phyloP scores from a whole-genome alignment of 2,113 vertebrate species.

The Psophia crepitans region DNA sequence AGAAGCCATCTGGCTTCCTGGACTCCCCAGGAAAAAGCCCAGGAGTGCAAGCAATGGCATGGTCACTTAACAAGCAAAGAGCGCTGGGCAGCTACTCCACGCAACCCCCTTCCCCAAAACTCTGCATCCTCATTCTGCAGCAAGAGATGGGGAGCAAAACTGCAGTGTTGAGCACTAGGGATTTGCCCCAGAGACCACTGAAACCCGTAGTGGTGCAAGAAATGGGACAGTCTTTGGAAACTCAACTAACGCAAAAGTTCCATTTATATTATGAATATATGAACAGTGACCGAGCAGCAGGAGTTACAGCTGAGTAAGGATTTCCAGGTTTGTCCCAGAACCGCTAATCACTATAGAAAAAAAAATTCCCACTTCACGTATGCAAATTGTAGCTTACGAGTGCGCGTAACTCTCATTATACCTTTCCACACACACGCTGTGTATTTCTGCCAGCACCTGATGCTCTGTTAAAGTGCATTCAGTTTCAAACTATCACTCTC shows the following conservation, averaged over 20 bases:
- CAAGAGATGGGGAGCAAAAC: background rate
- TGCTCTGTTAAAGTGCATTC: conserved; percentile 10
- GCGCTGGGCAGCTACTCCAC: background rate
- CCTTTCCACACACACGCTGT: background rate
- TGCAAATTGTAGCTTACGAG: conserved; percentile 8
- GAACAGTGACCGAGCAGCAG: background rate
- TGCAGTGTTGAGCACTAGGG: background rate
- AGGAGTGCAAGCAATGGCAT: background rate
- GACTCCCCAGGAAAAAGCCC: background rate
- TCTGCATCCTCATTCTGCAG: background rate
- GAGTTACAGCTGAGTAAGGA: conserved; percentile 28
- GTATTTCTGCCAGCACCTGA: conserved; percentile 36
- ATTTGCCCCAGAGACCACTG: background rate
- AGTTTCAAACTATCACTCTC: background rate
- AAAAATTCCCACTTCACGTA: background rate
- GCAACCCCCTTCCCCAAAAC: background rate
- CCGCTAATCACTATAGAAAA: background rate
- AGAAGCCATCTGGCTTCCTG: background rate
- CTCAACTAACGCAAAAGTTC: background rate
- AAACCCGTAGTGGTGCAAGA: background rate
- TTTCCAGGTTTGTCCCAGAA: background rate
- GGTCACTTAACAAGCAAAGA: background rate
- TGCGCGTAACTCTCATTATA: background rate
- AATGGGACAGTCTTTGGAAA: background rate
- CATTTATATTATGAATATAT: background rate